Percentiles rank a stretch among this genome's conserved stretches.
phyloP scores from a whole-genome alignment of 2,113 vertebrate species.

The Aplodontia rufa region DNA sequence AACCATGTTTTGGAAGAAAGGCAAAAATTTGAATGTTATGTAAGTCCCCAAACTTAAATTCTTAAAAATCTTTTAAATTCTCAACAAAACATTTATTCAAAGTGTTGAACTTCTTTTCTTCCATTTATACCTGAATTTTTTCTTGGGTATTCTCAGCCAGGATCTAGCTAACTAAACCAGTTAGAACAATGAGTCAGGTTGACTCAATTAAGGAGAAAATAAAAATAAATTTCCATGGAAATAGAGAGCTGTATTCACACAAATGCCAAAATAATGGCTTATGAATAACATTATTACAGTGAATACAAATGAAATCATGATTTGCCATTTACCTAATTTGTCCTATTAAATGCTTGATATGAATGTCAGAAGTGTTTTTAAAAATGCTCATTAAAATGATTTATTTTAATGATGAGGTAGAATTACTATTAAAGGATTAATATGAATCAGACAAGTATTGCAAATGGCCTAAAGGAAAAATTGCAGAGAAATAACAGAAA shows the following conservation, averaged over 20 bases:
- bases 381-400: conserved; percentile 68
- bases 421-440: conserved; percentile 57
- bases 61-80: neutral
- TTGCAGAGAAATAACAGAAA: neutral
- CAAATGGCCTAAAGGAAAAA: conserved; percentile 6
- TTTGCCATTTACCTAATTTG: conserved; percentile 74
- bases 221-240: conserved; percentile 78
- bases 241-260: conserved; percentile 56
- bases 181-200: conserved; percentile 69
- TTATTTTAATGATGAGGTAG: conserved; percentile 65
- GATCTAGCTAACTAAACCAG: neutral
- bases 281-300: conserved; percentile 64
- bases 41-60: neutral
- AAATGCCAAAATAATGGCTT: conserved; percentile 71
- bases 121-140: neutral
- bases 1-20: neutral
- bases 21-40: neutral
- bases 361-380: conserved; percentile 53
- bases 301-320: conserved; percentile 78
- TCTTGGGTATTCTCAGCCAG: neutral
- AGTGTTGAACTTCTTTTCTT: neutral
- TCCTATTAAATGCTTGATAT: conserved; percentile 68
- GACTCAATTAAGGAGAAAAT: conserved; percentile 71
- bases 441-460: conserved; percentile 32
- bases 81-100: neutral